Evolutionary conservation across 53 echinoderm and acorn worm genomes (phyloP).

Genomic region (Astropecten irregularis): DNA sequence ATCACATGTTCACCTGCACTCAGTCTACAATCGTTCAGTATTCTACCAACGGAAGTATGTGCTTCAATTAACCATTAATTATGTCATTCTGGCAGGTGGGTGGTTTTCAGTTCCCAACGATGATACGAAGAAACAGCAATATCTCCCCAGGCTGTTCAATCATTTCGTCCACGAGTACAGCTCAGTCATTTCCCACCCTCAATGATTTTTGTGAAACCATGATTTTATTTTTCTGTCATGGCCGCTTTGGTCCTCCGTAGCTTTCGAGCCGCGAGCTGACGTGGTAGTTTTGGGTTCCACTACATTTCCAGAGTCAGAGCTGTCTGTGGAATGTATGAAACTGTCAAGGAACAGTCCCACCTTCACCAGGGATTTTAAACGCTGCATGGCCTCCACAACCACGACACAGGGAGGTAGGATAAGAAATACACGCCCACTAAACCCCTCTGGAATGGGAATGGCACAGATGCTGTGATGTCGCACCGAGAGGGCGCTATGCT

Average conservation of each 20-base stretch:
- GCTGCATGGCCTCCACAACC: neutral
- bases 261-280: neutral
- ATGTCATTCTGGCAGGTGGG: too few species aligned
- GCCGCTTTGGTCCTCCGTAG: neutral
- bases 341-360: neutral
- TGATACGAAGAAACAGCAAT: too few species aligned
- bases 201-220: neutral
- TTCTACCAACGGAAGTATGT: too few species aligned
- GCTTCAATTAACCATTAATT: too few species aligned
- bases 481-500: neutral
- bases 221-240: neutral
- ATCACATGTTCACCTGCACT: too few species aligned
- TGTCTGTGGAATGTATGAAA: neutral
- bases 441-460: conserved; percentile 15
- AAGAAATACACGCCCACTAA: too few species aligned
- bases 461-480: neutral
- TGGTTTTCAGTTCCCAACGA: too few species aligned
- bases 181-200: neutral
- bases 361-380: neutral
- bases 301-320: conserved; percentile 16
- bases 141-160: too few species aligned
- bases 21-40: too few species aligned
- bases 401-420: conserved; percentile 34
- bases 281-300: conserved; percentile 24
- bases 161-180: too few species aligned